A percentile compares a stretch with the other conserved stretches of the same genome.
Evolutionary conservation across 2,113 vertebrate species (phyloP).

Genomic region (Catharus fuscescens): DNA sequence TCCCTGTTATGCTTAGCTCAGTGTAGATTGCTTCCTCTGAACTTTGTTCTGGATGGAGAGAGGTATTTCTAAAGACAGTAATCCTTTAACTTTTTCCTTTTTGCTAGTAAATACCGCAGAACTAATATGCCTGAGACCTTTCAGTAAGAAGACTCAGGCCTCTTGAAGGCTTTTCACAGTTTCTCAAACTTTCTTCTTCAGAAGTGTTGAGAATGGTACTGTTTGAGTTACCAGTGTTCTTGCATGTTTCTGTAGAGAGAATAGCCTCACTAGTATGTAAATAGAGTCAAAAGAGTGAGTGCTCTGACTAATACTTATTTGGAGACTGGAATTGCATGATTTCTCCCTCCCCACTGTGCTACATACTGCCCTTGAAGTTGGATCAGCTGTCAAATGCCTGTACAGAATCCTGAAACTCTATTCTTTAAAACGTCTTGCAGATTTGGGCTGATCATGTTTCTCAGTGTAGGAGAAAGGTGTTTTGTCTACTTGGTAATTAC

Average conservation of each 20-base stretch:
- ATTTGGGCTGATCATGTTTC: neutral
- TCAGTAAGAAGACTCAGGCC: neutral
- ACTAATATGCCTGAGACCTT: neutral
- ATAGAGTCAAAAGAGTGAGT: neutral
- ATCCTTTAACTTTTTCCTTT: neutral
- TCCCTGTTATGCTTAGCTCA: neutral
- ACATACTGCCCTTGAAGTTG: neutral
- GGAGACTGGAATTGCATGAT: neutral
- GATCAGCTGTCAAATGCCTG: neutral
- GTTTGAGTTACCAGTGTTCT: neutral
- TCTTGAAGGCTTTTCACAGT: neutral
- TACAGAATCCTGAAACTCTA: neutral
- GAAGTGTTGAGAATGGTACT: neutral
- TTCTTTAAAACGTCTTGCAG: neutral
- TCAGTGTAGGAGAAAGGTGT: neutral
- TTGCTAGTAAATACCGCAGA: neutral
- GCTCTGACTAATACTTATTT: neutral
- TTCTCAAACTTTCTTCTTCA: neutral
- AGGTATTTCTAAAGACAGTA: neutral
- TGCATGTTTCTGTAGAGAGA: neutral
- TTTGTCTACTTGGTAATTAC: neutral
- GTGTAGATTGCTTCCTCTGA: neutral
- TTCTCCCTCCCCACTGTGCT: neutral
- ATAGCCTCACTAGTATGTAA: neutral
- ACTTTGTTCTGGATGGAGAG: constrained; percentile 9